Percentiles rank a stretch among this genome's conserved stretches.
Conservation (phyloP, 2,888 invertebrate species). For the Prosopocoilus inquinatus region DNA sequence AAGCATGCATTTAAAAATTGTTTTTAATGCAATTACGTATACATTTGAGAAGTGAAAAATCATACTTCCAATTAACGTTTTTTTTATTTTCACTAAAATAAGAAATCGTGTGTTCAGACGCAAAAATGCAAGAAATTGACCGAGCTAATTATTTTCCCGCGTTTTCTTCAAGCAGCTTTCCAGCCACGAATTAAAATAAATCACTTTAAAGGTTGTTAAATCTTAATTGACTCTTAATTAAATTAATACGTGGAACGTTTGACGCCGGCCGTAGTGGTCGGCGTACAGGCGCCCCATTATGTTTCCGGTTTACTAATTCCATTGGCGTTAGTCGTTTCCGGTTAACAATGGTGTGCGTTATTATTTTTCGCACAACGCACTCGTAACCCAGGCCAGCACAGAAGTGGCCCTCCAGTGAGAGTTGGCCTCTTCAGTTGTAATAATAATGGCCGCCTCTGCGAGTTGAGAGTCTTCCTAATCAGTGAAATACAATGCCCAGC, state of each 20-base stretch:
- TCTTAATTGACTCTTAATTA: slow-evolving; percentile 17
- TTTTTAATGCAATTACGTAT: no score
- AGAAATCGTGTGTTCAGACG: no score
- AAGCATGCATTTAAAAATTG: no score
- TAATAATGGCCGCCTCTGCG: slow-evolving; percentile 35
- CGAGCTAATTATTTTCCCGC: no score
- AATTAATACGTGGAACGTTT: slow-evolving; percentile 14
- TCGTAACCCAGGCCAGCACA: slow-evolving; percentile 36
- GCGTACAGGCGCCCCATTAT: slow-evolving; percentile 21
- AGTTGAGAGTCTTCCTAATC: slow-evolving; percentile 38
- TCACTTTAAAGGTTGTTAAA: no score
- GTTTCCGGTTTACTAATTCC: slow-evolving; percentile 28
- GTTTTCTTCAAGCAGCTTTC: no score
- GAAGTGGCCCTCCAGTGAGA: slow-evolving; percentile 40
- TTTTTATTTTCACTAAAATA: no score
- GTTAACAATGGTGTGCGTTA: slow-evolving; percentile 28
- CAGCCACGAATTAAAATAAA: no score
- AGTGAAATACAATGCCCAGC: slow-evolving; percentile 34
- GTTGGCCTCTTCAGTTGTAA: slow-evolving; percentile 40
- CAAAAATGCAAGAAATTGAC: no score
- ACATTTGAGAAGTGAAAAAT: no score
- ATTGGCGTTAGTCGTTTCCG: slow-evolving; percentile 30
- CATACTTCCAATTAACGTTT: no score
- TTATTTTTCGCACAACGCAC: slow-evolving; percentile 26
- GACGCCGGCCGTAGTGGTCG: slow-evolving; percentile 24